These are phyloP conservation scores for Mythimna lalbum DNA, from an alignment of 2,888 invertebrate species.

Conservation along the genomic window DNA sequence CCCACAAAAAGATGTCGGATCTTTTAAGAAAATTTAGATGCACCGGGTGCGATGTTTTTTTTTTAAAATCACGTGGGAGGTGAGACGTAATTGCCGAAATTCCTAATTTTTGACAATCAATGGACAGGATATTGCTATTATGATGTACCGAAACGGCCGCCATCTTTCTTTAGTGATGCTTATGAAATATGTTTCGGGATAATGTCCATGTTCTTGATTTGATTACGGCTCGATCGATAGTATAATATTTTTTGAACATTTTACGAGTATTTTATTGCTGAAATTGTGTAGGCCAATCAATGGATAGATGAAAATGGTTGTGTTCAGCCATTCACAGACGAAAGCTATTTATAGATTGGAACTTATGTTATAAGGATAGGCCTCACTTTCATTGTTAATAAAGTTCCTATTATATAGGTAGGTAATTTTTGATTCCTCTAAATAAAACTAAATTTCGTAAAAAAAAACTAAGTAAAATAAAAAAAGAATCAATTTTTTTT, in stretches of 20 bases:
- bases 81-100: conserved; percentile 89
- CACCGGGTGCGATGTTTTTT: conserved; percentile 84
- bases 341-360: conserved; percentile 15
- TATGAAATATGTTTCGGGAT: conserved; percentile 71
- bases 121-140: conserved; percentile 90
- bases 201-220: conserved; percentile 65
- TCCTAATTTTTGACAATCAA: conserved; percentile 90
- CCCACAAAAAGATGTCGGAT: conserved; percentile 75
- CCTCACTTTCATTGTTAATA: background rate
- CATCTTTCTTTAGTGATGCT: conserved; percentile 68
- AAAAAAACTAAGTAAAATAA: too few relatives aligned
- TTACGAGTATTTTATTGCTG: conserved; percentile 54
- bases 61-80: conserved; percentile 88
- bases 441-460: background rate
- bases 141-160: conserved; percentile 78
- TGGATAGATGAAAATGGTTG: conserved; percentile 9
- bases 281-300: conserved; percentile 46
- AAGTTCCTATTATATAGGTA: background rate
- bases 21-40: conserved; percentile 88
- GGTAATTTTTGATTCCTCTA: background rate
- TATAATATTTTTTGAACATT: conserved; percentile 40
- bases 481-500: too few relatives aligned
- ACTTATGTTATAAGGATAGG: background rate
- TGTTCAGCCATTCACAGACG: background rate
- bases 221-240: conserved; percentile 49